A percentile compares a stretch with the other conserved stretches of the same genome.
These are phyloP conservation scores for Druceiella hillmani DNA, from an alignment of 2,888 invertebrate genomes.

Conservation along the genomic window DNA sequence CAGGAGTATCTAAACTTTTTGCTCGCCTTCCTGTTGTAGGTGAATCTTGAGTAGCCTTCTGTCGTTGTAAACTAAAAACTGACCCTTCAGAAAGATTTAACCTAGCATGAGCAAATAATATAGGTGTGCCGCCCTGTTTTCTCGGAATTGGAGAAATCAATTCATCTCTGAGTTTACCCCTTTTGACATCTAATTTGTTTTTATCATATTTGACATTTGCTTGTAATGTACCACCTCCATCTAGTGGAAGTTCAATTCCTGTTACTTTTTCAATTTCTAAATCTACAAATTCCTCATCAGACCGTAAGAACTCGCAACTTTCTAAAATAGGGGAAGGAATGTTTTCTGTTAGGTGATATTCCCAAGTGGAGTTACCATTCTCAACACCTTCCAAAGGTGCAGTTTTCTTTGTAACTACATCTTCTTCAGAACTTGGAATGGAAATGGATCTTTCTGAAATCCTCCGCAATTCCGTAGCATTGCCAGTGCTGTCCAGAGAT, in stretches of 20 bases:
- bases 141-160: constrained; percentile 64
- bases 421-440: constrained; percentile 71
- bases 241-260: constrained; percentile 28
- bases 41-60: constrained; percentile 68
- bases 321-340: constrained; percentile 60
- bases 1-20: constrained; percentile 79
- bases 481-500: constrained; percentile 58
- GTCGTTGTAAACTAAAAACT: constrained; percentile 69
- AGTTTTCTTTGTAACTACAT: constrained; percentile 54
- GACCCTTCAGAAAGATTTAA: constrained; percentile 82
- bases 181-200: constrained; percentile 36
- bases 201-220: constrained; percentile 32
- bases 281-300: constrained; percentile 53
- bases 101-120: constrained; percentile 73
- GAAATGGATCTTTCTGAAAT: constrained; percentile 72
- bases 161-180: constrained; percentile 60
- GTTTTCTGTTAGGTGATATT: constrained; percentile 55
- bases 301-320: constrained; percentile 54
- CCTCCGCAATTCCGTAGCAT: constrained; percentile 60
- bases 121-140: constrained; percentile 69
- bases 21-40: constrained; percentile 71
- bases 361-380: constrained; percentile 54
- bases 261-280: constrained; percentile 53
- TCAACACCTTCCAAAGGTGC: constrained; percentile 43
- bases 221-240: constrained; percentile 28